Evolutionary conservation across 2,888 invertebrate species (phyloP).

Genomic region (Chromoteleia sp.): DNA sequence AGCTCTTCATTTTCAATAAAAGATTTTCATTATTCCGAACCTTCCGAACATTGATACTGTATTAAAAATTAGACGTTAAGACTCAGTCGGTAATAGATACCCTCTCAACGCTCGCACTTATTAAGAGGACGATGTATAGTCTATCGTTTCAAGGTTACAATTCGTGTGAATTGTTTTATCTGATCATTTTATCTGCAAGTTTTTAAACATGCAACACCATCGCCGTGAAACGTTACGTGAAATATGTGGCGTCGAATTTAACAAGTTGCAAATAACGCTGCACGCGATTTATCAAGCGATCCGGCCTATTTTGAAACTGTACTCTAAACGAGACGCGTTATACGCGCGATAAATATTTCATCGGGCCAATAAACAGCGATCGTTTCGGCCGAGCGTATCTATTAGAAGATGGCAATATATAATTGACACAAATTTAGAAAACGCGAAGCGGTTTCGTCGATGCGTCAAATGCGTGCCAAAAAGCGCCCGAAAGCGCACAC

Average conservation of each 20-base stretch:
- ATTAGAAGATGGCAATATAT: conserved; percentile 16
- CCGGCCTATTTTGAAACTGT: conserved; percentile 1
- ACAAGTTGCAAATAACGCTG: conserved; percentile 1
- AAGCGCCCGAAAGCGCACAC: background rate
- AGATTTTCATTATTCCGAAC: no score
- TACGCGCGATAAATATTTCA: conserved; percentile 5
- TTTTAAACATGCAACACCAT: background rate
- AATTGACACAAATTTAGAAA: conserved; percentile 26
- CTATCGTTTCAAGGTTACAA: conserved; percentile 4
- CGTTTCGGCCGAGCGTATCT: conserved; percentile 2
- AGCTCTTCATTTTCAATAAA: no score
- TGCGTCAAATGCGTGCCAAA: conserved; percentile 29
- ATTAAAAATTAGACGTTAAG: no score
- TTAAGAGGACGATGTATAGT: background rate
- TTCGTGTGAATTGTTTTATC: background rate
- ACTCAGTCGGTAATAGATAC: no score
- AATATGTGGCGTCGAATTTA: conserved; percentile 1
- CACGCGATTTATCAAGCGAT: background rate
- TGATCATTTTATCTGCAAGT: background rate
- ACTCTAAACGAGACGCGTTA: background rate
- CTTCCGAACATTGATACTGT: no score
- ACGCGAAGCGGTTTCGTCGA: conserved; percentile 1
- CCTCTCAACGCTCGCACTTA: no score
- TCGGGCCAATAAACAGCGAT: conserved; percentile 20
- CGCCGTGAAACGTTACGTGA: conserved; percentile 1